phyloP scores from a whole-genome alignment of 2,113 vertebrate genomes.

The Phaethon lepturus region DNA sequence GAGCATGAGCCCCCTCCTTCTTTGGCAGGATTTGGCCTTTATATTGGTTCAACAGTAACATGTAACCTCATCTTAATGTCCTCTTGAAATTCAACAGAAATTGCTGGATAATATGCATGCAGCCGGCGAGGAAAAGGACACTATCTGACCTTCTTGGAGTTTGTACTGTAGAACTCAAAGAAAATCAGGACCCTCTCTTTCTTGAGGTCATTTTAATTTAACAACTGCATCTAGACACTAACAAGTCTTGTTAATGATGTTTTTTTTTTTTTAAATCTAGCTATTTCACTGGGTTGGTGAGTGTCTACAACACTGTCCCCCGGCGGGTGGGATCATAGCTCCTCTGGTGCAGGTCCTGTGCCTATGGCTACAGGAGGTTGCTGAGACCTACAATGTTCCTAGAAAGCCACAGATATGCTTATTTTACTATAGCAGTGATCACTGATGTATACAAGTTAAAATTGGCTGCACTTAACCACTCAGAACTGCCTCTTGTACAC shows the following conservation, averaged over 20 bases:
- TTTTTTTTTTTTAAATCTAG: background rate
- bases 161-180: background rate
- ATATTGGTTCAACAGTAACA: background rate
- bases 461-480: background rate
- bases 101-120: background rate
- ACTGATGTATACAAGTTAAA: background rate
- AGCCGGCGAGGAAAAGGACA: background rate
- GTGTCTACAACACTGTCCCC: background rate
- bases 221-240: background rate
- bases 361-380: background rate
- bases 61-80: background rate
- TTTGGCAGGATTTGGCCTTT: background rate
- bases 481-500: background rate
- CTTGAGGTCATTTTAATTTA: background rate
- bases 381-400: background rate
- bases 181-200: background rate
- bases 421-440: background rate
- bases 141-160: background rate
- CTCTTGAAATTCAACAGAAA: background rate
- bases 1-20: fast-evolving
- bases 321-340: background rate
- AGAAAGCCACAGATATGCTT: background rate
- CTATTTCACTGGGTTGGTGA: background rate
- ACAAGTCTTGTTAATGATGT: background rate
- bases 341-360: background rate